phyloP scores from a whole-genome alignment of 2,888 invertebrate species.

The Saturnia japonica region DNA sequence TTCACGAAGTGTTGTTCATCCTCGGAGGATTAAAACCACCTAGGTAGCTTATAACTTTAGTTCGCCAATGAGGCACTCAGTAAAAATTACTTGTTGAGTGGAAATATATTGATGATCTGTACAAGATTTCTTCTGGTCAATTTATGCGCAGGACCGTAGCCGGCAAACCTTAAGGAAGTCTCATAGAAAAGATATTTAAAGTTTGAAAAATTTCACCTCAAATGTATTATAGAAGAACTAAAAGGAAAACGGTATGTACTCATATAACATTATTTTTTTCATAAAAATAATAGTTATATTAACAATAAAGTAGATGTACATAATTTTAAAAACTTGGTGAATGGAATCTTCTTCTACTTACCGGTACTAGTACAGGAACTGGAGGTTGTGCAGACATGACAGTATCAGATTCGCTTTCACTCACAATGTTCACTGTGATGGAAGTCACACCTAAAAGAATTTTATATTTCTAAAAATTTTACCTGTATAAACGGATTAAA shows the following conservation, averaged over 20 bases:
- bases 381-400: conserved; percentile 35
- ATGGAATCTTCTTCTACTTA: neutral
- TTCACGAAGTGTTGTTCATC: neutral
- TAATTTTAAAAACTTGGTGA: neutral
- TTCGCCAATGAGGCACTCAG: neutral
- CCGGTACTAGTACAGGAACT: neutral
- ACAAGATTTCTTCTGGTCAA: neutral
- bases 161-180: too few relatives aligned
- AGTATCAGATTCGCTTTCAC: conserved; percentile 57
- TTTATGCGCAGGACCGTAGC: too few relatives aligned
- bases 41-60: neutral
- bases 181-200: neutral
- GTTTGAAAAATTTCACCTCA: neutral
- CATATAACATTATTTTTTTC: neutral
- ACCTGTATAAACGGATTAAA: neutral
- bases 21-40: too few relatives aligned
- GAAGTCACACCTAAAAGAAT: conserved; percentile 29
- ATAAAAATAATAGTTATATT: neutral
- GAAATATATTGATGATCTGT: neutral
- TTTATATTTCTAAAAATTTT: neutral
- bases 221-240: neutral
- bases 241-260: neutral
- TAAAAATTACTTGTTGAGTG: too few relatives aligned
- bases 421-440: conserved; percentile 61
- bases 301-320: neutral